Percentiles rank a stretch among this genome's conserved stretches.
phyloP scores from a whole-genome alignment of 2,888 invertebrate genomes.

The Fissipunctia ypsillon region DNA sequence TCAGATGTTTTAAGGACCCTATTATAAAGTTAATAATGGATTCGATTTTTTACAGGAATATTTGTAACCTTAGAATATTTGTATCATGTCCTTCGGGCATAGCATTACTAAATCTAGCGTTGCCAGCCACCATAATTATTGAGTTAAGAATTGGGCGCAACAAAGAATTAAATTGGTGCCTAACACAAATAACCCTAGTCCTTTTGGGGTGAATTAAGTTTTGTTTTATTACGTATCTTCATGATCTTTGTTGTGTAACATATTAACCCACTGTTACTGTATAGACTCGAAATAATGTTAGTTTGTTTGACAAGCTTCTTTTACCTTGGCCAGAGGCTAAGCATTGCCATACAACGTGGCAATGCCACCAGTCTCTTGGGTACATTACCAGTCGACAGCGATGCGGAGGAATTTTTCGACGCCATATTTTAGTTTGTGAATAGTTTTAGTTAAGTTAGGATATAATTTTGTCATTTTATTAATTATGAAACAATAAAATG shows the following conservation, averaged over 20 bases:
- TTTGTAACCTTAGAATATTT: constrained; percentile 57
- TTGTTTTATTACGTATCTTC: not conserved
- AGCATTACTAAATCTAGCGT: constrained; percentile 44
- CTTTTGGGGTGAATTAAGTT: not conserved
- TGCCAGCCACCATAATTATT: constrained; percentile 46
- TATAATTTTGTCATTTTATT: too few relatives aligned
- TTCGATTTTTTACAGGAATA: constrained; percentile 62
- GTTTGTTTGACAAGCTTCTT: not conserved
- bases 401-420: too few relatives aligned
- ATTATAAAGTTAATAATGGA: constrained; percentile 74
- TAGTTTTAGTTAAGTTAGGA: too few relatives aligned
- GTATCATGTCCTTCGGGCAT: constrained; percentile 57
- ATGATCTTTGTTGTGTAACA: not conserved
- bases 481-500: too few relatives aligned
- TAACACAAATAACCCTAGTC: constrained; percentile 11
- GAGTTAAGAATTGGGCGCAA: constrained; percentile 7
- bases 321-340: too few relatives aligned
- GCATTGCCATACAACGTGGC: too few relatives aligned
- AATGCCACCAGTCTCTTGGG: too few relatives aligned
- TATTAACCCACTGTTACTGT: not conserved
- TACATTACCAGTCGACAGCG: too few relatives aligned
- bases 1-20: constrained; percentile 71
- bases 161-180: constrained; percentile 17
- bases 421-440: too few relatives aligned
- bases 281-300: not conserved